Percentiles rank a stretch among this genome's conserved stretches.
Evolutionary conservation across 1,140 invertebrate genomes (phyloP).

Genomic region (Sminthurides bifidus): DNA sequence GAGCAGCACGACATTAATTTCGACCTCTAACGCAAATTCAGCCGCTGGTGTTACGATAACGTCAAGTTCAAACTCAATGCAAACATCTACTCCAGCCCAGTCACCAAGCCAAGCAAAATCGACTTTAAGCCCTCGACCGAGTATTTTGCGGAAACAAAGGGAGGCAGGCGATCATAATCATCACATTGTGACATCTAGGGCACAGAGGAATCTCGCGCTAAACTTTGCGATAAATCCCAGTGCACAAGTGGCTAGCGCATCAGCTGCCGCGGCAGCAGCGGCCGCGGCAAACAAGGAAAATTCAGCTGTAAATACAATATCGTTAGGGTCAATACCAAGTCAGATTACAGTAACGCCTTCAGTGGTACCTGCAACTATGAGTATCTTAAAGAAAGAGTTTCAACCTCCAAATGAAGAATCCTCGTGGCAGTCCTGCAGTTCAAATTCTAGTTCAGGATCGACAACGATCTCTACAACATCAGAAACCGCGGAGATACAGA

Average conservation of each 20-base stretch:
- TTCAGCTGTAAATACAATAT: slow-evolving; percentile 6
- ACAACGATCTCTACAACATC: slow-evolving; percentile 67
- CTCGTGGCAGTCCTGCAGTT: slow-evolving; percentile 32
- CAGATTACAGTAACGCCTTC: background rate
- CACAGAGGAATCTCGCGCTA: slow-evolving; percentile 37
- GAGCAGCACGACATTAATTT: no score
- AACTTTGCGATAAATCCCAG: slow-evolving; percentile 33
- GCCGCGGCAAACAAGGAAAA: slow-evolving; percentile 30
- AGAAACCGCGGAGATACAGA: slow-evolving; percentile 26
- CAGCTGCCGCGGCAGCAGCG: slow-evolving; percentile 13
- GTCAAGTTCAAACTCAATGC: slow-evolving; percentile 9
- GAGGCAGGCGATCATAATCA: slow-evolving; percentile 34
- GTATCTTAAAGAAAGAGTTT: slow-evolving; percentile 30
- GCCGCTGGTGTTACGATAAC: background rate
- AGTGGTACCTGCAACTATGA: slow-evolving; percentile 30
- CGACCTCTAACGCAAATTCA: slow-evolving; percentile 2
- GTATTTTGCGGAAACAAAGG: slow-evolving; percentile 53
- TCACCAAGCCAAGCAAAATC: slow-evolving; percentile 39
- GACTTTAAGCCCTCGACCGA: slow-evolving; percentile 53
- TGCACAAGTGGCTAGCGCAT: slow-evolving; percentile 2
- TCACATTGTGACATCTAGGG: slow-evolving; percentile 42
- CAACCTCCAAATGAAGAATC: slow-evolving; percentile 33
- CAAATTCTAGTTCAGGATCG: slow-evolving; percentile 43
- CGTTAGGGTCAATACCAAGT: slow-evolving; percentile 6
- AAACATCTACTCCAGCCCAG: slow-evolving; percentile 19